Evolutionary conservation across 2,888 invertebrate genomes (phyloP).

Genomic region (Pyralis farinalis): DNA sequence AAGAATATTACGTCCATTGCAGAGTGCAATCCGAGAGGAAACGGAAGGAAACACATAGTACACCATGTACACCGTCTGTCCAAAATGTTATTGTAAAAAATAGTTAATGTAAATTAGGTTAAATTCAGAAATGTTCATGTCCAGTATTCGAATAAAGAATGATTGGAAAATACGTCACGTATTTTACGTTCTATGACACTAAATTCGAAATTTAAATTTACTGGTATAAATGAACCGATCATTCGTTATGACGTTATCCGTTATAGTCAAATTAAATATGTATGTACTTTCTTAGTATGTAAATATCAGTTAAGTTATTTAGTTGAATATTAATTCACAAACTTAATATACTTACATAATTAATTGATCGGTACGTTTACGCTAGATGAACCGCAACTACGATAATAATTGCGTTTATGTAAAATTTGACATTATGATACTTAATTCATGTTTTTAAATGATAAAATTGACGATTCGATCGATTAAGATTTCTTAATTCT

Average conservation of each 20-base stretch:
- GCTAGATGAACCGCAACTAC: not conserved
- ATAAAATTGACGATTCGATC: not conserved
- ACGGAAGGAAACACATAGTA: constrained; percentile 70
- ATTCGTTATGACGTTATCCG: not conserved
- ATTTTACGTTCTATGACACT: too few relatives aligned
- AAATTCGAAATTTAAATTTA: not conserved
- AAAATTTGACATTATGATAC: too few relatives aligned
- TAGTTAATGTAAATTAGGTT: constrained; percentile 28
- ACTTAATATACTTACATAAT: too few relatives aligned
- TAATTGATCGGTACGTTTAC: constrained; percentile 3
- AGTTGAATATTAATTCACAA: too few relatives aligned
- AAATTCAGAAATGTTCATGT: constrained; percentile 23
- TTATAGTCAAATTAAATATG: too few relatives aligned
- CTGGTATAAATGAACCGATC: constrained; percentile 6
- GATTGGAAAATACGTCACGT: not conserved
- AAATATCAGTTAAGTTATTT: too few relatives aligned
- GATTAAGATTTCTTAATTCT: not conserved
- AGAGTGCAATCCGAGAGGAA: constrained; percentile 71
- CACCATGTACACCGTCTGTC: constrained; percentile 54
- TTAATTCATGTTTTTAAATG: not conserved
- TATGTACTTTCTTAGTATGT: too few relatives aligned
- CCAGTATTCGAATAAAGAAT: constrained; percentile 9
- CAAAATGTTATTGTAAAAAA: constrained; percentile 37
- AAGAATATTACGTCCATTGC: constrained; percentile 71
- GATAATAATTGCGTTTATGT: not conserved